A percentile compares a stretch with the other conserved stretches of the same genome.
These are phyloP conservation scores for Arenaria interpres DNA, from an alignment of 2,113 vertebrate genomes.

Conservation along the genomic window DNA sequence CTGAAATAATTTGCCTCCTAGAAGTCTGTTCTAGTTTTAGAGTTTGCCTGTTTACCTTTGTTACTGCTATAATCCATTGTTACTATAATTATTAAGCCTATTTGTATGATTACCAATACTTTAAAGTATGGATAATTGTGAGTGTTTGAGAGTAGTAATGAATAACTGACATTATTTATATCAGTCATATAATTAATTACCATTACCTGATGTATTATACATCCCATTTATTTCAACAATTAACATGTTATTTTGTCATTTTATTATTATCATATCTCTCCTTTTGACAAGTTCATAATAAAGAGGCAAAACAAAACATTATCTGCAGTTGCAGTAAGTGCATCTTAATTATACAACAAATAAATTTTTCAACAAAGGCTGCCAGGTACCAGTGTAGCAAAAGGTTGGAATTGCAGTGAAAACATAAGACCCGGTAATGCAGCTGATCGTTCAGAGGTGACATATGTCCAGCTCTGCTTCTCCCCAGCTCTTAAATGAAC, in stretches of 20 bases:
- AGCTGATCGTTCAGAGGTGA: not conserved
- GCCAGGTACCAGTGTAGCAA: not conserved
- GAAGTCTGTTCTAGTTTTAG: not conserved
- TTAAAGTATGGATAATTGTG: conserved; percentile 19
- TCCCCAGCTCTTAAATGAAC: not conserved
- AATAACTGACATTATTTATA: conserved; percentile 8
- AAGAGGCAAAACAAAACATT: conserved; percentile 31
- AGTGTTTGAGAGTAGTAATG: not conserved
- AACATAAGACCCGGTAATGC: not conserved
- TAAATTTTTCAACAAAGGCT: not conserved
- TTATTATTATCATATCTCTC: conserved; percentile 2
- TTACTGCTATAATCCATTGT: not conserved
- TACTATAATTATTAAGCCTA: conserved; percentile 6
- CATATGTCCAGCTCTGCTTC: not conserved
- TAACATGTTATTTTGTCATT: conserved; percentile 37
- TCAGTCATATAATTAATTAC: conserved; percentile 40
- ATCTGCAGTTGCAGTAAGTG: not conserved
- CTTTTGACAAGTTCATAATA: conserved; percentile 49
- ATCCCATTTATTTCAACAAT: conserved; percentile 38
- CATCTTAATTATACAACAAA: conserved; percentile 30
- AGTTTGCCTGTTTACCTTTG: not conserved
- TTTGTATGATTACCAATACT: conserved; percentile 8
- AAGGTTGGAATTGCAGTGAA: not conserved
- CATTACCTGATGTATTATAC: conserved; percentile 14
- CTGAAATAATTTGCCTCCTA: not conserved